Conservation (phyloP, 2,797 vertebrate species). For the Geotria australis region DNA sequence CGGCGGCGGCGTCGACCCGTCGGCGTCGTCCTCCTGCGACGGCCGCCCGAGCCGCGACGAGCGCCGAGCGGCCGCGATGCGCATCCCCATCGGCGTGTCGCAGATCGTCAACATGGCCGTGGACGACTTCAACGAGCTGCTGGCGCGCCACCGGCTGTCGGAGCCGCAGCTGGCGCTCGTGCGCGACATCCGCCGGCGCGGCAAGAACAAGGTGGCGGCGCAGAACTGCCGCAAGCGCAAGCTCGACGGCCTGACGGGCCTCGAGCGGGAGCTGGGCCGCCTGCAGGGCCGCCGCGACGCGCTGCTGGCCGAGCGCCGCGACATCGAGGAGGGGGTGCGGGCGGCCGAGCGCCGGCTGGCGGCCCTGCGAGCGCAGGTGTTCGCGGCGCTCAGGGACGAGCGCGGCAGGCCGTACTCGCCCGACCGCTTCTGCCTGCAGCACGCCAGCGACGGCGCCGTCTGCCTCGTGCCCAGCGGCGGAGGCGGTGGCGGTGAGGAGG, state of each 20-base stretch:
- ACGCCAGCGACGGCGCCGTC: too few relatives aligned
- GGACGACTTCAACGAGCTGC: slow-evolving; percentile 58
- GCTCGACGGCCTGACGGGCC: slow-evolving; percentile 37
- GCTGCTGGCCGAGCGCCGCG: slow-evolving; percentile 20
- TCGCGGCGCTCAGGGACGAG: slow-evolving; percentile 30
- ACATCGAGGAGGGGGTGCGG: slow-evolving; percentile 24
- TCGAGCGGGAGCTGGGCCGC: slow-evolving; percentile 35
- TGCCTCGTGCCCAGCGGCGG: too few relatives aligned
- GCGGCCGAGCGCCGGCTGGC: slow-evolving; percentile 24
- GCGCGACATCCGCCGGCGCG: slow-evolving; percentile 44
- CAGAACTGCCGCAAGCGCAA: slow-evolving; percentile 70
- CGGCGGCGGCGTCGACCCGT: too few relatives aligned
- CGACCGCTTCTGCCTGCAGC: slow-evolving; percentile 4
- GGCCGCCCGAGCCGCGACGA: slow-evolving; percentile 57
- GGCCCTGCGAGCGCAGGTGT: slow-evolving; percentile 29
- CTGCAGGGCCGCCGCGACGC: slow-evolving; percentile 24
- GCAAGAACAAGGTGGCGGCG: slow-evolving; percentile 71
- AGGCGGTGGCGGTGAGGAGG: too few relatives aligned
- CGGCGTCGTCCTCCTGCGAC: slow-evolving; percentile 7
- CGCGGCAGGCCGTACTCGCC: slow-evolving; percentile 34
- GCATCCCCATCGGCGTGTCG: slow-evolving; percentile 43
- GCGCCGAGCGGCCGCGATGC: slow-evolving; percentile 29
- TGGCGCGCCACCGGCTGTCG: slow-evolving; percentile 30
- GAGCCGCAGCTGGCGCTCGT: slow-evolving; percentile 45
- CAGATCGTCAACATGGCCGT: slow-evolving; percentile 55